Evolutionary conservation across 2,113 vertebrate species (phyloP).

Genomic region (Egretta garzetta): DNA sequence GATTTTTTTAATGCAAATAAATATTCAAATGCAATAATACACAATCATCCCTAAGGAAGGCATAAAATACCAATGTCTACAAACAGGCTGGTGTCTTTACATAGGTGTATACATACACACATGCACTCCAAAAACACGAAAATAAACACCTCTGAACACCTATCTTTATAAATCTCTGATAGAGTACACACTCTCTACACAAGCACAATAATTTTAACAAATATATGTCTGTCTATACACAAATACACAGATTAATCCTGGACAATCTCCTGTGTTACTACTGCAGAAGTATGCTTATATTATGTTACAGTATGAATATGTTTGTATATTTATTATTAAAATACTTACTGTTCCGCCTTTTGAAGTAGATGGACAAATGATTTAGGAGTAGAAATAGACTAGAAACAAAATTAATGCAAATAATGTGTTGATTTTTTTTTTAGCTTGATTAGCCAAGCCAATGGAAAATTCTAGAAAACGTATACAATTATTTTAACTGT

Average conservation of each 20-base stretch:
- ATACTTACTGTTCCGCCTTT: slow-evolving; percentile 76
- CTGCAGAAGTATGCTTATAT: slow-evolving; percentile 48
- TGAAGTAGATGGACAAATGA: slow-evolving; percentile 80
- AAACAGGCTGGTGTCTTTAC: not conserved
- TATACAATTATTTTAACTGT: slow-evolving; percentile 91
- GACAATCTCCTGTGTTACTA: not conserved
- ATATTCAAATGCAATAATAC: slow-evolving; percentile 26
- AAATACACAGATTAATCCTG: slow-evolving; percentile 13
- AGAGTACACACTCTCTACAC: not conserved
- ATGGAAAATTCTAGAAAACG: slow-evolving; percentile 88
- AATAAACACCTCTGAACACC: not conserved
- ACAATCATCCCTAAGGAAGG: not conserved
- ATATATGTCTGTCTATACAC: not conserved
- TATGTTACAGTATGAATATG: slow-evolving; percentile 57
- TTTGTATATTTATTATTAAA: slow-evolving; percentile 79
- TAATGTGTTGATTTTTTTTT: slow-evolving; percentile 84
- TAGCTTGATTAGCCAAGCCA: slow-evolving; percentile 90
- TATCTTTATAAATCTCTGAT: not conserved
- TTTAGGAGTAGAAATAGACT: slow-evolving; percentile 80
- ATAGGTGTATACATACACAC: not conserved
- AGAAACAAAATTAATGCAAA: slow-evolving; percentile 86
- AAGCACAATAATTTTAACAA: not conserved
- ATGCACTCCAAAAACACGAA: not conserved
- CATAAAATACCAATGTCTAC: slow-evolving; percentile 14
- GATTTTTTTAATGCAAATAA: not conserved